Percentiles rank a stretch among this genome's conserved stretches.
Evolutionary conservation across 2,797 vertebrate genomes (phyloP).

Genomic region (Cephalopachus bancanus): DNA sequence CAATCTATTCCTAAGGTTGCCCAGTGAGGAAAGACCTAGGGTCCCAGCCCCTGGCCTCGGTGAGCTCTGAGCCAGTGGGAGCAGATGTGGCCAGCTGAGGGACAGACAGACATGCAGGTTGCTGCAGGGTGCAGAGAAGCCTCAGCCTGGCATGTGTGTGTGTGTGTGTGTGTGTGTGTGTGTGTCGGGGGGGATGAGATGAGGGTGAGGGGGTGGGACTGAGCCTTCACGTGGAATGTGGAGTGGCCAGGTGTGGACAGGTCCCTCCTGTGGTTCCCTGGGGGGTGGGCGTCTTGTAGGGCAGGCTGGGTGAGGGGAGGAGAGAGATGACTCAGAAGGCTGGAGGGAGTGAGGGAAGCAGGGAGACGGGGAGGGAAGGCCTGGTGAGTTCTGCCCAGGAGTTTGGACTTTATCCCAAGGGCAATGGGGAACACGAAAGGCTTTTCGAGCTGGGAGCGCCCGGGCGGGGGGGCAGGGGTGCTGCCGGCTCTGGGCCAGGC

Average conservation of each 20-base stretch:
- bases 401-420: conserved; percentile 59
- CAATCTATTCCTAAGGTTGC: too few relatives aligned
- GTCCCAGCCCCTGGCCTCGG: neutral
- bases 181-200: too few relatives aligned
- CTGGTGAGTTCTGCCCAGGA: neutral
- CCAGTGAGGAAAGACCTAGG: rapidly evolving
- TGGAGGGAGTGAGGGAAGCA: too few relatives aligned
- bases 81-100: rapidly evolving
- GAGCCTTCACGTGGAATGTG: neutral
- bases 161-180: neutral
- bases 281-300: neutral
- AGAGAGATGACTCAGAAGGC: neutral
- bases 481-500: neutral
- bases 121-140: neutral
- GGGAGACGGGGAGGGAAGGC: neutral
- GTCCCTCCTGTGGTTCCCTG: neutral
- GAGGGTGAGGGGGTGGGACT: neutral
- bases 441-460: neutral
- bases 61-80: neutral
- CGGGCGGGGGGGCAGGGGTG: neutral
- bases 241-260: neutral
- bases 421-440: neutral
- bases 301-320: neutral
- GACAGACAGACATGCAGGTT: neutral
- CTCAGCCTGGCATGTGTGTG: neutral